Evolutionary conservation across 1,140 invertebrate genomes (phyloP).

Genomic region (Lucilia cuprina): DNA sequence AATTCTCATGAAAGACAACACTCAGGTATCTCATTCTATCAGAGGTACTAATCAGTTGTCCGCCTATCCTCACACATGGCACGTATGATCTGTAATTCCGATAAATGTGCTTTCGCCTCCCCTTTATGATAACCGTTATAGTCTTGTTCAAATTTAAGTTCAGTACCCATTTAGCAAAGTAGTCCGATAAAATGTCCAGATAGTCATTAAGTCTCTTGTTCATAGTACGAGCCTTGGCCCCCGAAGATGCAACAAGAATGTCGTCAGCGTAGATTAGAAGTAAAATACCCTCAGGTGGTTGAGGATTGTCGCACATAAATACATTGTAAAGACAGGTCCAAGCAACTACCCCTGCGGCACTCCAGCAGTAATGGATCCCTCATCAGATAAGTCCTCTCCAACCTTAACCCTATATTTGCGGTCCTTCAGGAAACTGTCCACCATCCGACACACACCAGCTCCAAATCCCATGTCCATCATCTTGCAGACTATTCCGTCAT

Average conservation of each 20-base stretch:
- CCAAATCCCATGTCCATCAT: not conserved
- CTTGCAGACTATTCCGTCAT: not conserved
- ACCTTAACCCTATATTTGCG: too few species aligned
- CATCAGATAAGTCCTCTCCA: too few species aligned
- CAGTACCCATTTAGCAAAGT: not conserved
- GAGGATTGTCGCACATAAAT: not conserved
- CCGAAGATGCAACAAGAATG: not conserved
- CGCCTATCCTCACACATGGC: not conserved
- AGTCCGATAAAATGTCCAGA: not conserved
- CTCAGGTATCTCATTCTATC: not conserved
- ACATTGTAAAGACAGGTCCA: constrained; percentile 16
- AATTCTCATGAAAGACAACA: not conserved
- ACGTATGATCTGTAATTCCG: not conserved
- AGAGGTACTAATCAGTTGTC: not conserved
- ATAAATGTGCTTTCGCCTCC: not conserved
- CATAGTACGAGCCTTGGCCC: not conserved
- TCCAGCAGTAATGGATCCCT: not conserved
- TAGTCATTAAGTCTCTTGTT: not conserved
- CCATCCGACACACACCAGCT: too few species aligned
- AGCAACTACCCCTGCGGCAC: constrained; percentile 15
- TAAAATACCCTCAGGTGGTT: not conserved
- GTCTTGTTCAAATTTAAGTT: not conserved
- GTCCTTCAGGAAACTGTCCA: too few species aligned
- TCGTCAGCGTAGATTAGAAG: too few species aligned
- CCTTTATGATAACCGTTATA: not conserved